phyloP scores from a whole-genome alignment of 2,888 invertebrate species.

The Ditula angustiorana region DNA sequence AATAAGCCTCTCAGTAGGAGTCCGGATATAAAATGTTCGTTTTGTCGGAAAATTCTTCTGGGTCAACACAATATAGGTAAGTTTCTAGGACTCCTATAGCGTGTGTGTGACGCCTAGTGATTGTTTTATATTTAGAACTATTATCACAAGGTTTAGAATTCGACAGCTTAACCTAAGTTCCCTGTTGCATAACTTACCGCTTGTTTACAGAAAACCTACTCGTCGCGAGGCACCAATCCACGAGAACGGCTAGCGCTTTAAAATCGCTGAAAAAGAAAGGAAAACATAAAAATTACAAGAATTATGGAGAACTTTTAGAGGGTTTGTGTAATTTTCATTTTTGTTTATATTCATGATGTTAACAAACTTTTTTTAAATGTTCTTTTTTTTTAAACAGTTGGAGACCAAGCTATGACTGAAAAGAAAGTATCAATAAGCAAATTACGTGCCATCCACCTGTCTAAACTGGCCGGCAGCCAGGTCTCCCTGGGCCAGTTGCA shows the following conservation, averaged over 20 bases:
- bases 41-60: conserved; percentile 73
- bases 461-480: conserved; percentile 86
- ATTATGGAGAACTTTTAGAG: conserved; percentile 89
- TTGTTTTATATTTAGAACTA: conserved; percentile 32
- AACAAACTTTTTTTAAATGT: conserved; percentile 45
- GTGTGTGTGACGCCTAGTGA: conserved; percentile 11
- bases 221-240: conserved; percentile 71
- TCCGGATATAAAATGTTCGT: conserved; percentile 75
- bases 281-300: conserved; percentile 78
- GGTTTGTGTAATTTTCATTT: conserved; percentile 72
- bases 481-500: conserved; percentile 86
- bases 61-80: conserved; percentile 68
- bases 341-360: conserved; percentile 47
- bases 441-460: conserved; percentile 88
- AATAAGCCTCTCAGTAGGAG: conserved; percentile 56
- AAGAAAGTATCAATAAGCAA: conserved; percentile 89
- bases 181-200: conserved; percentile 72
- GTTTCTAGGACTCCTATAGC: conserved; percentile 14
- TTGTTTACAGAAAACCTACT: conserved; percentile 67
- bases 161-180: conserved; percentile 50
- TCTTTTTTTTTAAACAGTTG: conserved; percentile 80
- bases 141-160: conserved; percentile 15
- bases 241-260: conserved; percentile 70
- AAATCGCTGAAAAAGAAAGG: conserved; percentile 74
- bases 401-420: conserved; percentile 86